Conservation (phyloP, 2,888 invertebrate genomes). For the Schizotus pectinicornis region DNA sequence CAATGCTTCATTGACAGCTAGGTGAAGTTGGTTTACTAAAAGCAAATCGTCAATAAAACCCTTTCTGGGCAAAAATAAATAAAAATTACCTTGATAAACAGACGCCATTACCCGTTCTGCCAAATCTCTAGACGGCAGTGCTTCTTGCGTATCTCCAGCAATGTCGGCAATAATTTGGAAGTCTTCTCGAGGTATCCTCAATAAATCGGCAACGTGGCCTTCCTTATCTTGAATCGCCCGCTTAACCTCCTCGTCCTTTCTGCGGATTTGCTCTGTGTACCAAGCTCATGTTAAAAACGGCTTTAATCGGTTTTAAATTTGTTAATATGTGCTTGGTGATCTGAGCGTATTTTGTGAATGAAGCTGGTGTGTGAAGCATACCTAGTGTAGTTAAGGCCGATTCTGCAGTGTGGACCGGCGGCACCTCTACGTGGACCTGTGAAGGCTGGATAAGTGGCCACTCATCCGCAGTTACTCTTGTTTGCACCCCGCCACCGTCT, state of each 20-base stretch:
- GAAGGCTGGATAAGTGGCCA: constrained; percentile 72
- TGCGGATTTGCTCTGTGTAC: constrained; percentile 71
- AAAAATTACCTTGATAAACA: constrained; percentile 62
- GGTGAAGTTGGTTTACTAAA: constrained; percentile 63
- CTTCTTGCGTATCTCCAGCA: constrained; percentile 65
- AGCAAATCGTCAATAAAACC: constrained; percentile 4
- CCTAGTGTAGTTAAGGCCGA: constrained; percentile 79
- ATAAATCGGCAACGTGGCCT: constrained; percentile 75
- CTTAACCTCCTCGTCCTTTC: constrained; percentile 74
- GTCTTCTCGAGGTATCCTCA: constrained; percentile 75
- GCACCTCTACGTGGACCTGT: constrained; percentile 75
- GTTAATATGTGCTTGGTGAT: neutral
- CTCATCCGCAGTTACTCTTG: constrained; percentile 66
- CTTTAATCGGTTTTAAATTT: constrained; percentile 1
- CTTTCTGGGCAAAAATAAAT: constrained; percentile 5
- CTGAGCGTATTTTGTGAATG: too few species aligned
- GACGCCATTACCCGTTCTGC: constrained; percentile 74
- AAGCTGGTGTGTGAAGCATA: constrained; percentile 50
- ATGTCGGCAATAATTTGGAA: constrained; percentile 72
- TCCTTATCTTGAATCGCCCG: constrained; percentile 76
- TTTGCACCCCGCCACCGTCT: constrained; percentile 57
- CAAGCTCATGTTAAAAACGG: neutral
- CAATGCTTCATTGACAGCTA: constrained; percentile 64
- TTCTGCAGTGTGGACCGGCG: constrained; percentile 77
- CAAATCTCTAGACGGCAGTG: constrained; percentile 61